A percentile compares a stretch with the other conserved stretches of the same genome.
These are phyloP conservation scores for Prenolepis imparis DNA, from an alignment of 2,888 invertebrate species.

Conservation along the genomic window DNA sequence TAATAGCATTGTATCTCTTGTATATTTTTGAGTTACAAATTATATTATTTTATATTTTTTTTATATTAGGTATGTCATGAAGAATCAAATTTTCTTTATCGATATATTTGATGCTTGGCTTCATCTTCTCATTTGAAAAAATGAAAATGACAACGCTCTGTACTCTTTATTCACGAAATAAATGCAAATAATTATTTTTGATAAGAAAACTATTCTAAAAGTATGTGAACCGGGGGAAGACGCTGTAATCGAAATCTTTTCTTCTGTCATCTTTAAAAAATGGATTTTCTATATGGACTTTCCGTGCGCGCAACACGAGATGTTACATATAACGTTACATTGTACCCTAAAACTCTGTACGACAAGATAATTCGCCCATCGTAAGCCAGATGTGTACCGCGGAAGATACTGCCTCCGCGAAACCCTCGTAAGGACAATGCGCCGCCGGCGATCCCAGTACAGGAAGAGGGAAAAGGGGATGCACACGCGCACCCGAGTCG, in stretches of 20 bases:
- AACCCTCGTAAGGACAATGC: conserved; percentile 66
- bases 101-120: not conserved
- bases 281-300: not conserved
- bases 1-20: not conserved
- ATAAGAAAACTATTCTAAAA: not conserved
- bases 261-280: not conserved
- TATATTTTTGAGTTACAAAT: not conserved
- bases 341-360: not conserved
- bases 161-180: not conserved
- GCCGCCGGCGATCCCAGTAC: conserved; percentile 58
- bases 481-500: conserved; percentile 36
- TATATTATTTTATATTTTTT: not conserved
- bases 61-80: not conserved
- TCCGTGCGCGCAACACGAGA: not conserved
- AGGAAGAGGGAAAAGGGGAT: conserved; percentile 46
- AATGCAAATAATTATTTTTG: not conserved
- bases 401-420: conserved; percentile 48
- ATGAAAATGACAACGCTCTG: not conserved
- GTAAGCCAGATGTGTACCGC: conserved; percentile 45
- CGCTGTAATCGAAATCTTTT: not conserved
- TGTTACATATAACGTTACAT: not conserved
- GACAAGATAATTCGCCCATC: not conserved
- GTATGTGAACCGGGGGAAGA: not conserved
- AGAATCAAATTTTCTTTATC: not conserved
- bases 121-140: not conserved